A percentile compares a stretch with the other conserved stretches of the same genome.
Evolutionary conservation across 1,140 invertebrate genomes (phyloP).

Genomic region (Pogonomyrmex barbatus): DNA sequence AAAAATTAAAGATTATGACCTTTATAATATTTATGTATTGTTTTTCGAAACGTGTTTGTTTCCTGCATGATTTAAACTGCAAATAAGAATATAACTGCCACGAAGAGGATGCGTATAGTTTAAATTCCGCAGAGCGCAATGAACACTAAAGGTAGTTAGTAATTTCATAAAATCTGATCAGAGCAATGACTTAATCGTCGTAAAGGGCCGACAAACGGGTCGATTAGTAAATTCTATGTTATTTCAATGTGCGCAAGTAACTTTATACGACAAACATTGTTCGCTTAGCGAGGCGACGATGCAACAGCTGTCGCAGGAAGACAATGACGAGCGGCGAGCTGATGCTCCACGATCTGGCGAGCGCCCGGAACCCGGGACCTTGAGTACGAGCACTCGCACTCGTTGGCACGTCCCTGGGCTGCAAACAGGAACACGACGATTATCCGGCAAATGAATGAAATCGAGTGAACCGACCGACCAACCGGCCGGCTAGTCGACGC

Average conservation of each 20-base stretch:
- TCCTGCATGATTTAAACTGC: no score
- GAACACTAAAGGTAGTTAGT: background rate
- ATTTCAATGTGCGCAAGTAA: constrained; percentile 14
- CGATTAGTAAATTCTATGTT: constrained; percentile 26
- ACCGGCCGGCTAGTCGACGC: background rate
- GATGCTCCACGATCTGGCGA: background rate
- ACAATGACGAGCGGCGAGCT: constrained; percentile 10
- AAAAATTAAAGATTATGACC: background rate
- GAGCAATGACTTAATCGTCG: background rate
- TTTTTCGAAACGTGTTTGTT: background rate
- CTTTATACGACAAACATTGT: background rate
- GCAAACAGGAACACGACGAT: constrained; percentile 83
- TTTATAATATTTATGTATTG: background rate
- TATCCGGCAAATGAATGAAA: constrained; percentile 83
- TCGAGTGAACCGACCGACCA: constrained; percentile 73
- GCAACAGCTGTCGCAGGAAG: background rate
- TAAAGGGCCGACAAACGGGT: background rate
- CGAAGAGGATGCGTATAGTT: background rate
- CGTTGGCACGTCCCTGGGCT: constrained; percentile 76
- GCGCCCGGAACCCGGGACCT: constrained; percentile 68
- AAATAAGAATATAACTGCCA: background rate
- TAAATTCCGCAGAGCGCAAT: background rate
- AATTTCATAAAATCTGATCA: background rate
- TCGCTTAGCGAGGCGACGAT: constrained; percentile 3
- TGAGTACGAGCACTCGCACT: constrained; percentile 71